Evolutionary conservation across 2,797 vertebrate species (phyloP).

Genomic region (Limosa lapponica): DNA sequence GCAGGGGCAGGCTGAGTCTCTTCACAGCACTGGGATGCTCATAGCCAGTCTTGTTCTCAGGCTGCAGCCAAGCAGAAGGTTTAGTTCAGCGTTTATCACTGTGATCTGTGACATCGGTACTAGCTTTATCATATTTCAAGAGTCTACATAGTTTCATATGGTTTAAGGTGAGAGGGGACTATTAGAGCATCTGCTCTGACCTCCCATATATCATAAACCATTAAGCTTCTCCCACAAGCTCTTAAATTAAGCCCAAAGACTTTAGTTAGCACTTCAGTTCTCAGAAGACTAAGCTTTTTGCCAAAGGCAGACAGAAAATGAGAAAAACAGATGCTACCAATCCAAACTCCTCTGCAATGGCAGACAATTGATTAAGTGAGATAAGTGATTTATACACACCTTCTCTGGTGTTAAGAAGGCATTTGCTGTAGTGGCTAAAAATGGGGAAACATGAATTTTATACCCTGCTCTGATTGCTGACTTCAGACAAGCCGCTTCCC

Average conservation of each 20-base stretch:
- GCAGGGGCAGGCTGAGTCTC: not conserved
- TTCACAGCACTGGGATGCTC: not conserved
- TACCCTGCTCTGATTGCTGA: not conserved
- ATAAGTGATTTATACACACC: constrained; percentile 42
- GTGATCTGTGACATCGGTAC: constrained; percentile 18
- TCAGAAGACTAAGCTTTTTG: constrained; percentile 49
- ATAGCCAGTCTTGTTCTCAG: not conserved
- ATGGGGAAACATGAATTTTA: not conserved
- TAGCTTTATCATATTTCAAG: constrained; percentile 44
- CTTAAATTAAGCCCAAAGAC: constrained; percentile 61
- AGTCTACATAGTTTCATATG: constrained; percentile 31
- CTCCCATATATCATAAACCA: constrained; percentile 50
- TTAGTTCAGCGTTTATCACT: constrained; percentile 33
- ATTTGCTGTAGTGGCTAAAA: not conserved
- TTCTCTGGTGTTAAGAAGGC: not conserved
- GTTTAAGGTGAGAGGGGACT: constrained; percentile 58
- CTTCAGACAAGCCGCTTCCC: not conserved
- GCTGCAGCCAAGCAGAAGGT: constrained; percentile 39
- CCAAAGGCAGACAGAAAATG: constrained; percentile 53
- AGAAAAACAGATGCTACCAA: constrained; percentile 55
- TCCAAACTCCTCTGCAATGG: constrained; percentile 24
- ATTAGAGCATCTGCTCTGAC: constrained; percentile 55
- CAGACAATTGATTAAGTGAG: constrained; percentile 51
- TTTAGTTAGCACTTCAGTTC: constrained; percentile 51
- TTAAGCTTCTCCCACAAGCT: constrained; percentile 47